These are phyloP conservation scores for Bucco capensis DNA, from an alignment of 2,113 vertebrate genomes.

Conservation along the genomic window DNA sequence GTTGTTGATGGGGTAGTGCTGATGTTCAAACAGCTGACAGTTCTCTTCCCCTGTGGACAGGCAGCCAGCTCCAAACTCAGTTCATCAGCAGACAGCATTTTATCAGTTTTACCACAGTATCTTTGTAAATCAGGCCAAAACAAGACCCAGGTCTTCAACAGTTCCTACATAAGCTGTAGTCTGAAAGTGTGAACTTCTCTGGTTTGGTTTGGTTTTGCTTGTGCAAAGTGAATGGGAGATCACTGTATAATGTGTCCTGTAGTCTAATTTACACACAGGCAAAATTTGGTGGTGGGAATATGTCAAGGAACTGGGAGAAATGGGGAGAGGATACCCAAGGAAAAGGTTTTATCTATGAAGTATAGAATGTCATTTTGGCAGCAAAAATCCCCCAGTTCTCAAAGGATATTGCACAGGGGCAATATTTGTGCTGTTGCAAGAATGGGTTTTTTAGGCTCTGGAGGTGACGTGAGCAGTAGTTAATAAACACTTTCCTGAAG, in stretches of 20 bases:
- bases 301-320: background rate
- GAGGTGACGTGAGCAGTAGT: background rate
- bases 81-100: background rate
- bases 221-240: background rate
- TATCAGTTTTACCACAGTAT: background rate
- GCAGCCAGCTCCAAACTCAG: background rate
- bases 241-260: background rate
- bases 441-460: background rate
- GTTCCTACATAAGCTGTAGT: background rate
- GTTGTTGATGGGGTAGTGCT: background rate
- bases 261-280: background rate
- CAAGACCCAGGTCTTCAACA: background rate
- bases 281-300: background rate
- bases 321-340: background rate
- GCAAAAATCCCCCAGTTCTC: background rate
- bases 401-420: accelerated
- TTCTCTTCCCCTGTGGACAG: background rate
- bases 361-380: background rate
- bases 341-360: background rate
- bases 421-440: background rate
- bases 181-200: background rate
- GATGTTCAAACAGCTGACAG: background rate
- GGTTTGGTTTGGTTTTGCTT: background rate
- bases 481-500: background rate
- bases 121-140: background rate